These are phyloP conservation scores for Scaptomyza flava DNA, from an alignment of 2,888 invertebrate species.

Conservation along the genomic window DNA sequence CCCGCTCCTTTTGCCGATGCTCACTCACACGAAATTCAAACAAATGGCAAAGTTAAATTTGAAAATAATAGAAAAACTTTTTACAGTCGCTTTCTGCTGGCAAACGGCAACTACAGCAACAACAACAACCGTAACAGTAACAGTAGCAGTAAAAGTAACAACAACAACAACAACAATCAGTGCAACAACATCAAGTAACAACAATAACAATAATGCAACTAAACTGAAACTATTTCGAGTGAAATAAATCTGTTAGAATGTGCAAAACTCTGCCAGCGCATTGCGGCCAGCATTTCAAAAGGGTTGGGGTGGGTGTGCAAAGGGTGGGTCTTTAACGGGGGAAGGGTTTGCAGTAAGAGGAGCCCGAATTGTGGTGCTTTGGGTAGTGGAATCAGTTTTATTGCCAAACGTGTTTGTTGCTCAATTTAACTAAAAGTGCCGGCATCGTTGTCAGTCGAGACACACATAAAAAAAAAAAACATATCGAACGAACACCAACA, in stretches of 20 bases:
- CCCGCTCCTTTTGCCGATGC: conserved; percentile 12
- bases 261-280: conserved; percentile 73
- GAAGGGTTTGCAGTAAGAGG: neutral
- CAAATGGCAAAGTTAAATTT: conserved; percentile 80
- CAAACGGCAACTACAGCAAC: conserved; percentile 48
- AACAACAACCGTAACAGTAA: conserved; percentile 32
- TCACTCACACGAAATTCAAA: conserved; percentile 68
- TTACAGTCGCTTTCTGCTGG: conserved; percentile 60
- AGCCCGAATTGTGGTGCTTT: neutral
- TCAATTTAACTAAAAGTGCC: conserved; percentile 81
- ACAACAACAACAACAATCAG: conserved; percentile 34
- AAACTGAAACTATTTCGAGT: conserved; percentile 79
- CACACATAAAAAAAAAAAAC: conserved; percentile 19
- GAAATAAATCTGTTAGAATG: conserved; percentile 79
- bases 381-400: conserved; percentile 73
- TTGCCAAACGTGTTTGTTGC: conserved; percentile 81
- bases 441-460: conserved; percentile 55
- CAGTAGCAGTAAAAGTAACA: conserved; percentile 40
- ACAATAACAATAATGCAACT: conserved; percentile 80
- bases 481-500: conserved; percentile 17
- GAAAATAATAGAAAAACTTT: conserved; percentile 82
- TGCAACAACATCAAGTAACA: conserved; percentile 50
- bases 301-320: neutral
- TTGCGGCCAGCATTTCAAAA: conserved; percentile 64
- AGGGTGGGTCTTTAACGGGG: neutral